A percentile compares a stretch with the other conserved stretches of the same genome.
Conservation (phyloP, 2,888 invertebrate species). For the Lissocephala sabroskyi region DNA sequence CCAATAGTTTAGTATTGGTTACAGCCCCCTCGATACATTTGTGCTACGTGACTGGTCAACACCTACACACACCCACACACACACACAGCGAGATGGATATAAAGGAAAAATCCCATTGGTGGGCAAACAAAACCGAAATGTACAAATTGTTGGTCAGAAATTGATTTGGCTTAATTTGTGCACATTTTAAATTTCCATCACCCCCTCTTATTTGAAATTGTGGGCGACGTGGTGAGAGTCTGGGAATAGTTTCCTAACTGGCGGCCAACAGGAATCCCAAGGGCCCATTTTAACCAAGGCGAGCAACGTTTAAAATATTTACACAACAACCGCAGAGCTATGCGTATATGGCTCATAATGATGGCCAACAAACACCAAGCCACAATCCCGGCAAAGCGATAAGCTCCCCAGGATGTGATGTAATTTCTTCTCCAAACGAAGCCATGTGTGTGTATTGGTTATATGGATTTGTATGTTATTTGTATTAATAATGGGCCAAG, state of each 20-base stretch:
- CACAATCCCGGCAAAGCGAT: background rate
- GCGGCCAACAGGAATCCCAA: conserved; percentile 21
- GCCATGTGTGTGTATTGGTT: too few relatives aligned
- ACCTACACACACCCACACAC: too few relatives aligned
- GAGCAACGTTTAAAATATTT: conserved; percentile 54
- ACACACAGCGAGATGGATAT: background rate
- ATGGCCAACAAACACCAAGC: conserved; percentile 3
- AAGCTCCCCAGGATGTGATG: too few relatives aligned
- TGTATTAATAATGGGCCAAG: conserved; percentile 58
- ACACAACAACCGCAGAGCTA: conserved; percentile 43
- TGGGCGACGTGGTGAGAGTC: too few relatives aligned
- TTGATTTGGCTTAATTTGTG: conserved; percentile 60
- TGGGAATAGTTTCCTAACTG: too few relatives aligned
- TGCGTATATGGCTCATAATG: conserved; percentile 17
- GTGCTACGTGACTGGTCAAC: conserved; percentile 59
- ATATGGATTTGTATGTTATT: conserved; percentile 35
- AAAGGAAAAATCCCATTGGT: conserved; percentile 23
- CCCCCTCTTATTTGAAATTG: too few relatives aligned
- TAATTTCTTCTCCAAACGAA: too few relatives aligned
- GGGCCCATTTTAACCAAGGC: conserved; percentile 41
- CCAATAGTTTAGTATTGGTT: conserved; percentile 40
- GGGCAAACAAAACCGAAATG: conserved; percentile 34
- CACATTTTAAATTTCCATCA: conserved; percentile 44
- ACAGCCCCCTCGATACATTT: conserved; percentile 58
- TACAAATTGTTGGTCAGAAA: conserved; percentile 47